Evolutionary conservation across 2,797 vertebrate genomes (phyloP).

Genomic region (Poeciliopsis infans): DNA sequence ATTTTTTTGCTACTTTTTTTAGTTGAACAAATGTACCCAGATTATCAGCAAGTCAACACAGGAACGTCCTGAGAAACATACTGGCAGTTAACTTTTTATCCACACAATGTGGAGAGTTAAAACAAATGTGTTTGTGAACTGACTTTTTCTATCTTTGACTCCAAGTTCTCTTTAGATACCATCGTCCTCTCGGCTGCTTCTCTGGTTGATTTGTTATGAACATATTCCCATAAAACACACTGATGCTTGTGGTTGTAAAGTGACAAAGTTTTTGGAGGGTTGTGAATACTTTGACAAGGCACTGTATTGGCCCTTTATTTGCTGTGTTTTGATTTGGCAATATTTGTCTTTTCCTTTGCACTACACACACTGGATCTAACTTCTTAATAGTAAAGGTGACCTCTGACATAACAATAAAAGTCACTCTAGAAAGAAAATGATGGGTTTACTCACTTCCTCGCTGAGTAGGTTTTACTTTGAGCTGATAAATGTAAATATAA

Average conservation of each 20-base stretch:
- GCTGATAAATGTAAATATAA: constrained; percentile 30
- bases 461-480: constrained; percentile 19
- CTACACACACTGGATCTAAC: background rate
- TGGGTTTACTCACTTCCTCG: constrained; percentile 4
- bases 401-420: background rate
- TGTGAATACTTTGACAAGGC: background rate
- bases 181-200: background rate
- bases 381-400: background rate
- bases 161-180: background rate
- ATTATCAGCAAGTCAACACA: background rate
- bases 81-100: background rate
- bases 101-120: background rate
- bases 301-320: background rate
- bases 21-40: background rate
- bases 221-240: background rate
- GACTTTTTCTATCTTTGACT: background rate
- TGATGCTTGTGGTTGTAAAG: background rate
- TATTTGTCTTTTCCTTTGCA: background rate
- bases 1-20: background rate
- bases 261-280: background rate
- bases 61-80: background rate
- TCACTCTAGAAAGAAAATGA: background rate
- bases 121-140: background rate
- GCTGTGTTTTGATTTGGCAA: background rate
- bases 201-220: background rate